Base-by-base conservation (phyloP, 2,797 vertebrate species). In the Megalops cyprinoides region DNA sequence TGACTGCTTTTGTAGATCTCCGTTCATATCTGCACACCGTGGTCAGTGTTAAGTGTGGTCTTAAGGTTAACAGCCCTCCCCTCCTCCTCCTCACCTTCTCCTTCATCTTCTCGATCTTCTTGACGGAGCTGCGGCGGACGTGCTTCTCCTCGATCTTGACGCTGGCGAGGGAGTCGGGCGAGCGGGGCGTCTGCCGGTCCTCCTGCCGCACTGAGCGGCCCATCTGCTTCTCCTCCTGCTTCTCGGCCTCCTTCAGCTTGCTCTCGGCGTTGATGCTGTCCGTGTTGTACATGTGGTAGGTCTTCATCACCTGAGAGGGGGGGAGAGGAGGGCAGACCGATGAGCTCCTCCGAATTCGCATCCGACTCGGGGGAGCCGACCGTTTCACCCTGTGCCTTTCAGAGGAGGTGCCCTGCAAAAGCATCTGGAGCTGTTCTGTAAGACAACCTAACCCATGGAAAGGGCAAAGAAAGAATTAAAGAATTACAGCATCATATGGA, bases 51-150 rank as follows among this genome's bases (percentile, higher is more conserved):
- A n/a, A n/a, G n/a, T n/a, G n/a, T n/a, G n/a, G n/a, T n/a, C n/a
- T n/a, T n/a, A n/a, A n/a, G n/a, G n/a, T n/a, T n/a, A n/a, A 34
- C 49, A 14, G 48, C 31, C 18, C 28, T 34, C 28, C 7, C 25
- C 60, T 44, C 44, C 12, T 3, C 48, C 65, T 28, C 23, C 51
- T 46, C 84, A 99, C 98, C 97, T 99, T 99, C 91, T 99, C 98
- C 89, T 99, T 99, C 98, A 99, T 99, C 87, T 99, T 99, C 90
- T 99, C 98, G 0, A 99, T 99, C 89, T 99, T 99, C 60, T 98
- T 97, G 69, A 99, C 98, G 0, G 97, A 99, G 93, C 97, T 99
- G 58, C 98, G 95, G 0, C 98, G 94, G 55, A 98, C 96, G 0
- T 98, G 97, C 1, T 99, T 99, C 83, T 99, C 98, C 14, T 99